Percentiles rank a stretch among this genome's conserved stretches.
Conservation (phyloP, 2,888 invertebrate genomes). For the Synanthedon vespiformis region DNA sequence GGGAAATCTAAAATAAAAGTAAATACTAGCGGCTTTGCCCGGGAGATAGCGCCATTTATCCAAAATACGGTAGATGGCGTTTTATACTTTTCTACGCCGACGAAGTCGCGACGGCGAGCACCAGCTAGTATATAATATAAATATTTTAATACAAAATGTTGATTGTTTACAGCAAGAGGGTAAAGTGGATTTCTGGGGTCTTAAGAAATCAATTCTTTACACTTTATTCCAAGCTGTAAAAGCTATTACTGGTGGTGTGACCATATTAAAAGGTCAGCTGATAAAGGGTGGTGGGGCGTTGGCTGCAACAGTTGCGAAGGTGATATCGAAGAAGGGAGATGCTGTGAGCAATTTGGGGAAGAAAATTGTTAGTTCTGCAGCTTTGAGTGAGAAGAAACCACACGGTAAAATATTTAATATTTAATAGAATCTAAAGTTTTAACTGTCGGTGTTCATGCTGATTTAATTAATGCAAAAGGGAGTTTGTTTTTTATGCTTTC, state of each 20-base stretch:
- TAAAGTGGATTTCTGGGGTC: conserved; percentile 77
- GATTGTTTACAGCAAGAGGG: conserved; percentile 25
- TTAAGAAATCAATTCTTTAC: conserved; percentile 85
- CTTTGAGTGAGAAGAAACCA: conserved; percentile 68
- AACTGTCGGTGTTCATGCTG: no score
- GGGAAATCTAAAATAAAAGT: no score
- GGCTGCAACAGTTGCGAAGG: conserved; percentile 57
- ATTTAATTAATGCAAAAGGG: no score
- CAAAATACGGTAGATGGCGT: no score
- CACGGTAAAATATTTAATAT: conserved; percentile 25
- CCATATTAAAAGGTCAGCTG: conserved; percentile 88
- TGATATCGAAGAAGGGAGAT: conserved; percentile 82
- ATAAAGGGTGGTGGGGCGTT: conserved; percentile 83
- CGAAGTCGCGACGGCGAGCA: no score
- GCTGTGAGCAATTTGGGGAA: conserved; percentile 83
- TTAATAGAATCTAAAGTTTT: background rate
- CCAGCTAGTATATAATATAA: no score
- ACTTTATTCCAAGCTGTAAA: conserved; percentile 89
- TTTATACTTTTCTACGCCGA: no score
- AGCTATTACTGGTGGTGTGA: conserved; percentile 87
- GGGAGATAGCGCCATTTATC: no score
- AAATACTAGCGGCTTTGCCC: no score
- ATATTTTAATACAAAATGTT: background rate
- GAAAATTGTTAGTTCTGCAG: conserved; percentile 81
- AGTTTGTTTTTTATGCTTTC: no score